phyloP scores from a whole-genome alignment of 2,888 invertebrate species.

The Uloborus plumipes region DNA sequence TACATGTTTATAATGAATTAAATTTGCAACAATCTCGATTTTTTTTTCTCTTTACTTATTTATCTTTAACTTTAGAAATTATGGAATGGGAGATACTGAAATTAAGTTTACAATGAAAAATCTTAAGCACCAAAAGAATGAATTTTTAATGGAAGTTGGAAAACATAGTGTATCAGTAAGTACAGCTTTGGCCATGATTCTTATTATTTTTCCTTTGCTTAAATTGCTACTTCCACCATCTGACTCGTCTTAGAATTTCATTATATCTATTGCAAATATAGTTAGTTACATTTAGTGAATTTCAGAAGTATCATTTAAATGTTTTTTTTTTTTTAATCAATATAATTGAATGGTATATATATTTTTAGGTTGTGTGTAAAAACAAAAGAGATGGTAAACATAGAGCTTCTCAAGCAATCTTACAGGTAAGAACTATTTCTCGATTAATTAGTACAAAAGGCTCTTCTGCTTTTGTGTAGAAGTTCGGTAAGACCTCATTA shows the following conservation, averaged over 20 bases:
- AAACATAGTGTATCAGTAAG: slow-evolving; percentile 82
- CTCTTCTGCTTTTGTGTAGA: too few relatives aligned
- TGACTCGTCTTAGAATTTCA: too few relatives aligned
- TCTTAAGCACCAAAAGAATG: slow-evolving; percentile 90
- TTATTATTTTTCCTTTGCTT: too few relatives aligned
- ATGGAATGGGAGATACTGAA: slow-evolving; percentile 89
- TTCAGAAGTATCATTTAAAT: too few relatives aligned
- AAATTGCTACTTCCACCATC: too few relatives aligned
- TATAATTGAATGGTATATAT: too few relatives aligned
- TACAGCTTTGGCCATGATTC: not conserved
- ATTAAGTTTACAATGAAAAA: slow-evolving; percentile 89
- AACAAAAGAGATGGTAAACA: slow-evolving; percentile 98
- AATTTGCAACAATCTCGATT: not conserved
- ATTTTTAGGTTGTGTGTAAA: slow-evolving; percentile 83
- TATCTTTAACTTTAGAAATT: slow-evolving; percentile 77
- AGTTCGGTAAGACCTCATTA: too few relatives aligned
- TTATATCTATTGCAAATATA: too few relatives aligned
- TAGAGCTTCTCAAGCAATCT: slow-evolving; percentile 91
- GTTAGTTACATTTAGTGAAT: too few relatives aligned
- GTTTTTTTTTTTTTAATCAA: too few relatives aligned
- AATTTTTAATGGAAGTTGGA: slow-evolving; percentile 94
- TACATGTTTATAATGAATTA: not conserved
- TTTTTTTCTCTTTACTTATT: not conserved
- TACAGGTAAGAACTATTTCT: slow-evolving; percentile 77
- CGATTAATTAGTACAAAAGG: too few relatives aligned